These are phyloP conservation scores for Tillus elongatus DNA, from an alignment of 2,888 invertebrate genomes.

Conservation along the genomic window DNA sequence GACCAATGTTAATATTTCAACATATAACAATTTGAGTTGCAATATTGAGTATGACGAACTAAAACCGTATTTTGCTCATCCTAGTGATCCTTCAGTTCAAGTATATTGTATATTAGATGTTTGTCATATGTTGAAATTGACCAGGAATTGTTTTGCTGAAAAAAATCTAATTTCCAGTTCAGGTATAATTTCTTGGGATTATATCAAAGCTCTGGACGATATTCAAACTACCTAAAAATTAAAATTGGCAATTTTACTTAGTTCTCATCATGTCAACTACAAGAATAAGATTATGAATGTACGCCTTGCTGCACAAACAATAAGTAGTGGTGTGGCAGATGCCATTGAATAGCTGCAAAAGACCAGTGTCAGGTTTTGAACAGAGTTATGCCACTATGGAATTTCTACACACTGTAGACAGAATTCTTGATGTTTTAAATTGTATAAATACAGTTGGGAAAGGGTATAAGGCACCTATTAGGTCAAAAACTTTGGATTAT, in stretches of 20 bases:
- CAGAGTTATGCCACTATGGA: conserved; percentile 18
- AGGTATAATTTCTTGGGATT: conserved; percentile 15
- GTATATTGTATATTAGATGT: conserved; percentile 18
- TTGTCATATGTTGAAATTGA: conserved; percentile 21
- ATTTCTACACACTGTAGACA: conserved; percentile 20
- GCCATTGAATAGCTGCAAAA: conserved; percentile 10
- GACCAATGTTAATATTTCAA: conserved; percentile 17
- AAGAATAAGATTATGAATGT: conserved; percentile 23
- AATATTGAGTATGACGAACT: too few relatives aligned
- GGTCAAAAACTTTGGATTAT: too few relatives aligned
- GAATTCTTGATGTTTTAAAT: conserved; percentile 22
- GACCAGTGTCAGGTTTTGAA: conserved; percentile 14
- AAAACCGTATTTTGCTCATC: too few relatives aligned
- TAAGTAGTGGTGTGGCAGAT: conserved; percentile 20
- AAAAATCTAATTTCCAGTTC: conserved; percentile 12
- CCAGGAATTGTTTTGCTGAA: too few relatives aligned
- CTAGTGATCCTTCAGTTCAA: too few relatives aligned
- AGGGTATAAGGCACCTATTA: conserved; percentile 22
- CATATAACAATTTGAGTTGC: conserved; percentile 15
- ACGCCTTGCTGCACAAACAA: conserved; percentile 18
- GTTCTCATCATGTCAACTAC: conserved; percentile 18
- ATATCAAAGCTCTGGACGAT: conserved; percentile 16
- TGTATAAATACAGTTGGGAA: conserved; percentile 19
- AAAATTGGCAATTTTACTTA: conserved; percentile 19
- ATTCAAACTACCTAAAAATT: conserved; percentile 19